Percentiles rank a stretch among this genome's conserved stretches.
These are phyloP conservation scores for Linnaemya tessellans DNA, from an alignment of 2,888 invertebrate genomes.

Conservation along the genomic window DNA sequence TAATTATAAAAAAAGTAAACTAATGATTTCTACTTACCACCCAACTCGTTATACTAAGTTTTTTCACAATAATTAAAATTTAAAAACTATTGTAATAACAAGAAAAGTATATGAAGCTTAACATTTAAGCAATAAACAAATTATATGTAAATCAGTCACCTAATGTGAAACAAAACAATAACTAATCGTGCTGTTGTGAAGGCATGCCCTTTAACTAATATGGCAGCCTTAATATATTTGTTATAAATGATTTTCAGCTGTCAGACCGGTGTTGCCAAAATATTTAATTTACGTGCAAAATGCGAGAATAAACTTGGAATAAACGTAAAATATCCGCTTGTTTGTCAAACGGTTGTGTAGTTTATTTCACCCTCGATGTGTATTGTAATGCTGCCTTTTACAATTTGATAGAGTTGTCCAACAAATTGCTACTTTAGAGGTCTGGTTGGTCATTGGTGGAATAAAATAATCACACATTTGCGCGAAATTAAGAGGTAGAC, in stretches of 20 bases:
- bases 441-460: too few species aligned
- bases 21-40: conserved; percentile 58
- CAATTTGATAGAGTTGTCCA: too few species aligned
- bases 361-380: too few species aligned
- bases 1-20: conserved; percentile 71
- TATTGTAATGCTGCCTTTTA: too few species aligned
- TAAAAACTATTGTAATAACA: conserved; percentile 18
- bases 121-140: conserved; percentile 66
- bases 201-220: conserved; percentile 4
- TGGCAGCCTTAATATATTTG: conserved; percentile 28
- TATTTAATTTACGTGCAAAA: neutral
- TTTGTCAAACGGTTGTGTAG: too few species aligned
- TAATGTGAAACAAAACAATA: conserved; percentile 56
- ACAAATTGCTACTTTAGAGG: too few species aligned
- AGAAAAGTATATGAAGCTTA: conserved; percentile 36
- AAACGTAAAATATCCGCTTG: too few species aligned
- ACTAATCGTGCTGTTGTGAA: conserved; percentile 51
- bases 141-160: conserved; percentile 45
- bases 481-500: too few species aligned
- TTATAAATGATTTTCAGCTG: conserved; percentile 15
- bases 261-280: neutral
- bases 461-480: too few species aligned
- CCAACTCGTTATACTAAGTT: conserved; percentile 15
- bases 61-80: conserved; percentile 47
- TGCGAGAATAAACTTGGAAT: neutral